These are phyloP conservation scores for Seladonia tumulorum DNA, from an alignment of 2,888 invertebrate genomes.

Conservation along the genomic window DNA sequence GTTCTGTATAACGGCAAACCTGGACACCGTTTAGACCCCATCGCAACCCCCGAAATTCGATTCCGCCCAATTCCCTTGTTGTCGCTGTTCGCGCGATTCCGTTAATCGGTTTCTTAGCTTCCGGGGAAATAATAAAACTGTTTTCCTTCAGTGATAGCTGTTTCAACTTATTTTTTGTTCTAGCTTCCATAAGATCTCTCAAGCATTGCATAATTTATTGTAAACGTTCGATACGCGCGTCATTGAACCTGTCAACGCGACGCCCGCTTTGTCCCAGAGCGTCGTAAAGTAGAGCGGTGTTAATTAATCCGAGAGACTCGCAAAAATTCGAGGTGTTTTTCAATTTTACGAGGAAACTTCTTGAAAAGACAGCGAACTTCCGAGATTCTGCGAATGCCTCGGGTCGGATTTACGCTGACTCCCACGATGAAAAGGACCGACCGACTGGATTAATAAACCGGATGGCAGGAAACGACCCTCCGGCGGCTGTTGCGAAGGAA, in stretches of 20 bases:
- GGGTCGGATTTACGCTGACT: neutral
- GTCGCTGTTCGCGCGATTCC: neutral
- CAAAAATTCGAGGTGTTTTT: conserved; percentile 16
- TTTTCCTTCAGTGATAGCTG: too few relatives aligned
- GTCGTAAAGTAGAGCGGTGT: conserved; percentile 10
- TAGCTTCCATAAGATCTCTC: too few relatives aligned
- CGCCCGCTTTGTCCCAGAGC: too few relatives aligned
- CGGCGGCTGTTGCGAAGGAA: neutral
- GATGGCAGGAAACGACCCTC: neutral
- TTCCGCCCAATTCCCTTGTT: neutral
- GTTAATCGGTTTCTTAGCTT: neutral
- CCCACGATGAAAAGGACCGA: neutral
- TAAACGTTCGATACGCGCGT: too few relatives aligned
- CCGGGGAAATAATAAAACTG: neutral
- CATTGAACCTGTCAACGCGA: too few relatives aligned
- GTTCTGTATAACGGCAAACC: neutral
- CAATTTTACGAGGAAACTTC: conserved; percentile 30
- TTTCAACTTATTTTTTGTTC: too few relatives aligned
- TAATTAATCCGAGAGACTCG: conserved; percentile 20
- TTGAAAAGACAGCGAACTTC: neutral
- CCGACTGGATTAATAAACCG: neutral
- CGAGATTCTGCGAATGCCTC: neutral
- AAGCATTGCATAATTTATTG: too few relatives aligned
- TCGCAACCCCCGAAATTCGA: conserved; percentile 16
- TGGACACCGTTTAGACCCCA: neutral